Percentiles rank a stretch among this genome's conserved stretches.
Conservation (phyloP, 2,888 invertebrate genomes). For the Cyclophora punctaria region DNA sequence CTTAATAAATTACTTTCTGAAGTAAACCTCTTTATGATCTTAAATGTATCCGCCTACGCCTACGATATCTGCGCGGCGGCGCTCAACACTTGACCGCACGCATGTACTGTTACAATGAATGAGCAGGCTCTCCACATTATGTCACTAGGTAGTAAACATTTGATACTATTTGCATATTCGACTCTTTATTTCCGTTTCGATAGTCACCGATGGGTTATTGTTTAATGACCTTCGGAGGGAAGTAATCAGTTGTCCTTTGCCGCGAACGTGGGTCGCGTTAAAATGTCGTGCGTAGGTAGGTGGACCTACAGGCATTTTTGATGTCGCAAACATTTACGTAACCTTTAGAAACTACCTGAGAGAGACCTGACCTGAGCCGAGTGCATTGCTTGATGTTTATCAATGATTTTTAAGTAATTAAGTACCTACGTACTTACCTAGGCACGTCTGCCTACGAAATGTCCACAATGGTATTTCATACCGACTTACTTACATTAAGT, state of each 20-base stretch:
- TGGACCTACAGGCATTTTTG: slow-evolving; percentile 28
- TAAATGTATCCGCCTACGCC: too few species aligned
- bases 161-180: slow-evolving; percentile 60
- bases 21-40: too few species aligned
- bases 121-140: slow-evolving; percentile 41
- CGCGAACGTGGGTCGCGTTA: slow-evolving; percentile 41
- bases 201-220: slow-evolving; percentile 42
- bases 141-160: slow-evolving; percentile 39
- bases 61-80: too few species aligned
- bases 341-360: slow-evolving; percentile 2
- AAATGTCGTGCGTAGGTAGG: slow-evolving; percentile 28
- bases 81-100: slow-evolving; percentile 25
- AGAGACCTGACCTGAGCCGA: neutral
- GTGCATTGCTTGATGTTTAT: neutral
- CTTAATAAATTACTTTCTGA: too few species aligned
- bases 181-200: slow-evolving; percentile 62
- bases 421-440: too few species aligned
- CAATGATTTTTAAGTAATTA: too few species aligned
- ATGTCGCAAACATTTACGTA: slow-evolving; percentile 32
- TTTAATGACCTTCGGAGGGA: slow-evolving; percentile 55
- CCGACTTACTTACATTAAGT: too few species aligned
- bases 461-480: too few species aligned
- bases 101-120: slow-evolving; percentile 62
- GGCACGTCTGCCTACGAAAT: too few species aligned
- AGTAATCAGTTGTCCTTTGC: slow-evolving; percentile 32